Evolutionary conservation across 2,797 vertebrate genomes (phyloP), one percentile per base, ranked within the genome.

Genomic region (Orientallactaga sibirica): DNA sequence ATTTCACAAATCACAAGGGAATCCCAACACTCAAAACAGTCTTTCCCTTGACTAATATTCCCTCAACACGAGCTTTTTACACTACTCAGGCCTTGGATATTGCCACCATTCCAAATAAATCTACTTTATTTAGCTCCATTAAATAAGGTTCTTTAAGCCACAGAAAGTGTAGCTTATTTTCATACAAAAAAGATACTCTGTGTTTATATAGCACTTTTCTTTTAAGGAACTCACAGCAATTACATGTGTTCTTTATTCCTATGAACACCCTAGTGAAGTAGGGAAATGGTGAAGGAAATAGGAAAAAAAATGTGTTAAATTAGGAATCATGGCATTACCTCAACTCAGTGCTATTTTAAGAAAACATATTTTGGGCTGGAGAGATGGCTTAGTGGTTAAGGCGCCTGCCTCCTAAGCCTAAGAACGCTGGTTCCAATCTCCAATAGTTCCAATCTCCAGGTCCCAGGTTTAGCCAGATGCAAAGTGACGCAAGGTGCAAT

Each of bases 221-320:
- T 92, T 93, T 88, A 93, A 97, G 93, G 88, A 37, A 43, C 58
- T 88, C 94, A 82, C 18, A 37, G 91, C 91, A 88, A 86, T 96
- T 85, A 90, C 82, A 52, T 27, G 43, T n/a, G 7, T 82, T 94
- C 82, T 58, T 93, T 94, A 88, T 86, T 92, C 89, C 88, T 87
- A 7, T 64, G 76, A 87, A 92, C 1, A 1, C 92, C 55, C 91
- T 85, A 55, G 88, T 22, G 83, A 96, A 62, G 80, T 37, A 86
- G 86, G 37, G 55, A 78, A 48, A 68, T 89, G 79, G 48, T 48
- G 73, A 43, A 91, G 82, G 71, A 96, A 96, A 91, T 33, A 91
- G 87, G 22, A 87, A 81, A 15, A 15, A 74, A 88, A 43, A 27
- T 41, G 22, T 62, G 67, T 84, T 93, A 84, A 91, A 86, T 86